These are phyloP conservation scores for Leptobrachium leishanense DNA, from an alignment of 2,113 vertebrate genomes.

Conservation along the genomic window DNA sequence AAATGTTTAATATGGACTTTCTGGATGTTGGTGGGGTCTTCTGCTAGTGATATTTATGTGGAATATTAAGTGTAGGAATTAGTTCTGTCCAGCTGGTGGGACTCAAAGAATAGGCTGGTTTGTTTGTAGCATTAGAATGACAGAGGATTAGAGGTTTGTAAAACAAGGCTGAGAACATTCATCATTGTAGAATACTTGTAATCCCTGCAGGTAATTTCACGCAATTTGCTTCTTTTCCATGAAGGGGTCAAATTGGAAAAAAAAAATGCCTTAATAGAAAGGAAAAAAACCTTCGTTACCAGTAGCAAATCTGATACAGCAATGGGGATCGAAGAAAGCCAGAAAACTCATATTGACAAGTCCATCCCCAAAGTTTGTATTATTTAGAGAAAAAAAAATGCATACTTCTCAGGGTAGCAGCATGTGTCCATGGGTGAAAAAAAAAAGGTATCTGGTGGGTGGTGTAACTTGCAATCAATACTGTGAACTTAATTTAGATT, in stretches of 20 bases:
- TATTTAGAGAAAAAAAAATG: conserved; percentile 41
- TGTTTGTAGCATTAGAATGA: conserved; percentile 74
- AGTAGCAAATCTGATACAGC: conserved; percentile 67
- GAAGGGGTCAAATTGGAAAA: conserved; percentile 75
- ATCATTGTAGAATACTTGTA: conserved; percentile 74
- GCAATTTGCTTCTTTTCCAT: conserved; percentile 79
- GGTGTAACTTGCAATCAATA: conserved; percentile 49
- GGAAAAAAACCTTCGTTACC: conserved; percentile 76
- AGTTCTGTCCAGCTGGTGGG: conserved; percentile 67
- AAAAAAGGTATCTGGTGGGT: conserved; percentile 27
- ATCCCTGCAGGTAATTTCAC: conserved; percentile 87
- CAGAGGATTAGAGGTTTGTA: conserved; percentile 78
- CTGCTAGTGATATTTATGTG: conserved; percentile 70
- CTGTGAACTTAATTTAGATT: conserved; percentile 47
- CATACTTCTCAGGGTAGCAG: conserved; percentile 30
- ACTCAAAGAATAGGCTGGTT: conserved; percentile 65
- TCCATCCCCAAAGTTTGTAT: conserved; percentile 46
- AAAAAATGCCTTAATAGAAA: conserved; percentile 68
- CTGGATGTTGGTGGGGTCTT: conserved; percentile 68
- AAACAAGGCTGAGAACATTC: conserved; percentile 72
- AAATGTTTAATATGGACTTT: conserved; percentile 73
- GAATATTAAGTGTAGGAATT: conserved; percentile 74
- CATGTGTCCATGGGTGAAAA: conserved; percentile 34
- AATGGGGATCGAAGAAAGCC: conserved; percentile 48
- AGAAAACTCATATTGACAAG: conserved; percentile 35